phyloP scores from a whole-genome alignment of 2,797 vertebrate species.

The Melanotaenia boesemani region DNA sequence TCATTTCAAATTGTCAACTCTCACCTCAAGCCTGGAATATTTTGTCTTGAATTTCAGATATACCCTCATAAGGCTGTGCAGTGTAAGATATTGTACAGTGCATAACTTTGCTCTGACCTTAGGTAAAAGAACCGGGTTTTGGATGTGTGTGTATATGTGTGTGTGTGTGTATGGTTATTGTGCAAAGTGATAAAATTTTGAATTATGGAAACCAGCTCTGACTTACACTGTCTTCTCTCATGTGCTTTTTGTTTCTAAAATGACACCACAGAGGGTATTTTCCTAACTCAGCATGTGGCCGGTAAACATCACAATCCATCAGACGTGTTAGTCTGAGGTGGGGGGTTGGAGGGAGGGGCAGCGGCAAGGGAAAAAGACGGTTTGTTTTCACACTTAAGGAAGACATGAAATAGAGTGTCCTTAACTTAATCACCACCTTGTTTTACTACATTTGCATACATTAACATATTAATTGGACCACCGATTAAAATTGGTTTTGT shows the following conservation, averaged over 20 bases:
- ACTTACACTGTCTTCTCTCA: conserved; percentile 7
- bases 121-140: conserved; percentile 82
- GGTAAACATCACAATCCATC: conserved; percentile 98
- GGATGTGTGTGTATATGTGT: conserved; percentile 1
- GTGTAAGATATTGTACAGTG: conserved; percentile 66
- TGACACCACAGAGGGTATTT: conserved; percentile 74
- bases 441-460: conserved; percentile 99
- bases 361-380: conserved; percentile 83
- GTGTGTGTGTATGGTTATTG: not conserved
- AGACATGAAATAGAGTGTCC: conserved; percentile 99
- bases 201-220: conserved; percentile 27
- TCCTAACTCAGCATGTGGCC: conserved; percentile 81
- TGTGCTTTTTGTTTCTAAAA: conserved; percentile 46
- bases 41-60: conserved; percentile 92
- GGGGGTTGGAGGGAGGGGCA: conserved; percentile 33
- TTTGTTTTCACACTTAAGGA: conserved; percentile 99
- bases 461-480: conserved; percentile 99
- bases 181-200: conserved; percentile 86
- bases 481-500: conserved; percentile 99
- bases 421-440: conserved; percentile 99
- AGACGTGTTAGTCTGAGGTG: conserved; percentile 85
- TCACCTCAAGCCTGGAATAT: conserved; percentile 93
- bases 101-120: conserved; percentile 93
- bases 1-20: conserved; percentile 91
- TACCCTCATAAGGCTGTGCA: conserved; percentile 80